A percentile compares a stretch with the other conserved stretches of the same genome.
Evolutionary conservation across 2,113 vertebrate genomes (phyloP).

Genomic region (Peromyscus californicus): DNA sequence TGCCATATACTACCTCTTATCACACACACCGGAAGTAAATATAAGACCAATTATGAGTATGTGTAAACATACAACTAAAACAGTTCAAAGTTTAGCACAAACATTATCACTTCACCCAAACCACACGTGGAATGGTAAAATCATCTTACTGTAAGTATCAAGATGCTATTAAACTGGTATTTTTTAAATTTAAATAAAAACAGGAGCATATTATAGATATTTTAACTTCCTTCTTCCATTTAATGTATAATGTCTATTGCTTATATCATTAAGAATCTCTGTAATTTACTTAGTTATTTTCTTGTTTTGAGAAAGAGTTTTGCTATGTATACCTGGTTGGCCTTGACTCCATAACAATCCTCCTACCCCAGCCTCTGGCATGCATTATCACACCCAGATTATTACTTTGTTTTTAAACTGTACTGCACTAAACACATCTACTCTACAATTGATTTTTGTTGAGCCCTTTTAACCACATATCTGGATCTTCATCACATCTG

Average conservation of each 20-base stretch:
- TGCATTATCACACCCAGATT: background rate
- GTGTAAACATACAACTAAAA: background rate
- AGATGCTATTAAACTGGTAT: background rate
- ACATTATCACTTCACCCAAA: conserved; percentile 2
- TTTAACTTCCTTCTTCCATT: conserved; percentile 14
- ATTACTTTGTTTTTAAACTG: background rate
- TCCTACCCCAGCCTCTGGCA: background rate
- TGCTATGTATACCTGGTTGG: background rate
- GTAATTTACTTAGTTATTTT: background rate
- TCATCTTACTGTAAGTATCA: background rate
- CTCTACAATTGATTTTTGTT: background rate
- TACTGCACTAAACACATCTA: background rate
- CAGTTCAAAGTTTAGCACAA: background rate
- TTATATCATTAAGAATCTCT: background rate
- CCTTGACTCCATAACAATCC: background rate
- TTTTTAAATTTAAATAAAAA: conserved; percentile 23
- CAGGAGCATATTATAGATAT: background rate
- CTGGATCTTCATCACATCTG: background rate
- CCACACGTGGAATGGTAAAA: background rate
- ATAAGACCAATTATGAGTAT: background rate
- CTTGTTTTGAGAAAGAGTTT: background rate
- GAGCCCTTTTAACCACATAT: background rate
- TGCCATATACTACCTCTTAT: background rate
- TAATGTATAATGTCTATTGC: background rate
- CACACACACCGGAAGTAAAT: background rate